A percentile compares a stretch with the other conserved stretches of the same genome.
Evolutionary conservation across 2,888 invertebrate genomes (phyloP).

Genomic region (Trypoxylon attenuatum): DNA sequence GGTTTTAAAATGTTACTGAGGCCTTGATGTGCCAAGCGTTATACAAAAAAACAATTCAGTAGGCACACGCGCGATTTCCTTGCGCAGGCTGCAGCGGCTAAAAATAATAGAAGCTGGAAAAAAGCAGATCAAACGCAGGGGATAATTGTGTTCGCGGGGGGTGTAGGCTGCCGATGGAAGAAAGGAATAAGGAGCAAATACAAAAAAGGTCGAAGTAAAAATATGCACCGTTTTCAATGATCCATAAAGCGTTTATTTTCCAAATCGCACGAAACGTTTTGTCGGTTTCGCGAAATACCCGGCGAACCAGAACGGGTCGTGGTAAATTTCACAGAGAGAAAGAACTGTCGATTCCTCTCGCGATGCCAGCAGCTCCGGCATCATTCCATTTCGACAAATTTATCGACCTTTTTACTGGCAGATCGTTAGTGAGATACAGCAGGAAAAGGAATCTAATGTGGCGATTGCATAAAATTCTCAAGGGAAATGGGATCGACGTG

Average conservation of each 20-base stretch:
- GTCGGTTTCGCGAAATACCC: too few relatives aligned
- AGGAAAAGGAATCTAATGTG: constrained; percentile 36
- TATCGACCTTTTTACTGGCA: constrained; percentile 41
- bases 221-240: neutral
- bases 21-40: constrained; percentile 56
- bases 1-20: constrained; percentile 38
- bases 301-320: neutral
- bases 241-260: neutral
- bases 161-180: neutral
- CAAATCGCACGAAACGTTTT: neutral
- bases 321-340: neutral
- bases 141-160: constrained; percentile 12
- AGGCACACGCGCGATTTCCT: constrained; percentile 52
- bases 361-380: neutral
- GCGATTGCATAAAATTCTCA: constrained; percentile 46
- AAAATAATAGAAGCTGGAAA: constrained; percentile 53
- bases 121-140: constrained; percentile 45
- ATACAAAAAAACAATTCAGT: constrained; percentile 47
- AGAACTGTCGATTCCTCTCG: neutral
- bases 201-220: constrained; percentile 34
- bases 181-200: neutral
- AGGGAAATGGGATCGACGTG: constrained; percentile 14
- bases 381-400: neutral
- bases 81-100: constrained; percentile 56
- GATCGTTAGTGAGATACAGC: constrained; percentile 26